Conservation (phyloP, 2,888 invertebrate species). For the Morpho helenor region DNA sequence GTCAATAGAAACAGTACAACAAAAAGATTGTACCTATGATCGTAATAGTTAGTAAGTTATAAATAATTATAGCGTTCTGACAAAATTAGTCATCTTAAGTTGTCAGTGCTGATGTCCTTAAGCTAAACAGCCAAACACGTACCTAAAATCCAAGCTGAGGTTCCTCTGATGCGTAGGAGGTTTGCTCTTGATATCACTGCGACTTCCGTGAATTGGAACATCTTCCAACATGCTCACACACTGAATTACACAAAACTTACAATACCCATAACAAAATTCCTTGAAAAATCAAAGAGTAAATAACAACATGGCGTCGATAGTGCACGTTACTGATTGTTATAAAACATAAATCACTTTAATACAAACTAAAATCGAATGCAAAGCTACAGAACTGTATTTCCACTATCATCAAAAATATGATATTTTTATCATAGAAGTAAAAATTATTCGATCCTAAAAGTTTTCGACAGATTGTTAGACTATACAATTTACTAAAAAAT, state of each 20-base stretch:
- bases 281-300: constrained; percentile 64
- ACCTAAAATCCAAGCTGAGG: constrained; percentile 94
- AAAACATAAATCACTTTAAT: neutral
- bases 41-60: too few species aligned
- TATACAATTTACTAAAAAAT: neutral
- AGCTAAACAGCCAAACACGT: constrained; percentile 28
- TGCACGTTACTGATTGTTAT: constrained; percentile 27
- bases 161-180: constrained; percentile 87
- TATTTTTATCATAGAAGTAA: neutral
- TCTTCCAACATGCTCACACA: constrained; percentile 76
- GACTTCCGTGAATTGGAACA: constrained; percentile 74
- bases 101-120: too few species aligned
- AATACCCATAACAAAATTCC: constrained; percentile 58
- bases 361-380: neutral
- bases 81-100: too few species aligned
- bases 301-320: constrained; percentile 72
- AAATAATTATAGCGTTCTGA: too few species aligned
- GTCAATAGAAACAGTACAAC: too few species aligned
- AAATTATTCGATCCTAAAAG: neutral
- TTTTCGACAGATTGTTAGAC: neutral
- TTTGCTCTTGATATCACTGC: constrained; percentile 60
- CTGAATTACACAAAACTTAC: constrained; percentile 55
- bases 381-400: neutral
- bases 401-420: neutral
- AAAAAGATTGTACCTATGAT: too few species aligned